These are phyloP conservation scores for Ceriagrion tenellum DNA, from an alignment of 2,888 invertebrate genomes.

Conservation along the genomic window DNA sequence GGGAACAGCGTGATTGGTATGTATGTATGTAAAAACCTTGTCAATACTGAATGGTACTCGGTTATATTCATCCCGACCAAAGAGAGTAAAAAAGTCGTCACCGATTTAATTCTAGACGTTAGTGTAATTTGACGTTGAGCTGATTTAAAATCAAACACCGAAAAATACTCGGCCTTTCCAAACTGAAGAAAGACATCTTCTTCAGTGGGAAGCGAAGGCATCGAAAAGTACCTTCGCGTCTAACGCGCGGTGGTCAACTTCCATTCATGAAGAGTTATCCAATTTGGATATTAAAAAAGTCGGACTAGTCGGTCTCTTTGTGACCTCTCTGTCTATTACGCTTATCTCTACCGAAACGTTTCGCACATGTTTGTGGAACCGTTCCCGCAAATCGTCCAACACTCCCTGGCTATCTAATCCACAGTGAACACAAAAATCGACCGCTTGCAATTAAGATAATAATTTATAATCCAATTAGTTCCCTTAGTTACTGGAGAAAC, in stretches of 20 bases:
- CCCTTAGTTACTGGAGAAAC: no score
- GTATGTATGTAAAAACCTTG: neutral
- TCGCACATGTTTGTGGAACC: no score
- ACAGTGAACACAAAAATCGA: no score
- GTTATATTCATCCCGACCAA: neutral
- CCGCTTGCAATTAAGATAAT: no score
- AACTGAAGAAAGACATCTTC: neutral
- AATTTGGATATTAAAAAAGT: neutral
- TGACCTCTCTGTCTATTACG: no score
- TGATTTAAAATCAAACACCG: neutral
- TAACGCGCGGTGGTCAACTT: neutral
- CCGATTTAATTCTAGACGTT: neutral
- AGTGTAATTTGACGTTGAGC: neutral
- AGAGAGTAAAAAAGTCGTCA: neutral
- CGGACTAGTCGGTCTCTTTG: no score
- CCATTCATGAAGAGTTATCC: neutral
- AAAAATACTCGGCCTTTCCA: neutral
- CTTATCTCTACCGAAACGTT: no score
- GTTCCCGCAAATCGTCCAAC: no score
- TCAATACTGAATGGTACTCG: neutral
- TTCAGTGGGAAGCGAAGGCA: neutral
- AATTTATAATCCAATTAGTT: no score
- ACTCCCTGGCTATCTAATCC: no score
- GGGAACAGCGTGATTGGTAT: neutral
- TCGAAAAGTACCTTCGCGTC: neutral